Base-by-base conservation (phyloP, 2,797 vertebrate species). In the Zenarchopterus dispar region DNA sequence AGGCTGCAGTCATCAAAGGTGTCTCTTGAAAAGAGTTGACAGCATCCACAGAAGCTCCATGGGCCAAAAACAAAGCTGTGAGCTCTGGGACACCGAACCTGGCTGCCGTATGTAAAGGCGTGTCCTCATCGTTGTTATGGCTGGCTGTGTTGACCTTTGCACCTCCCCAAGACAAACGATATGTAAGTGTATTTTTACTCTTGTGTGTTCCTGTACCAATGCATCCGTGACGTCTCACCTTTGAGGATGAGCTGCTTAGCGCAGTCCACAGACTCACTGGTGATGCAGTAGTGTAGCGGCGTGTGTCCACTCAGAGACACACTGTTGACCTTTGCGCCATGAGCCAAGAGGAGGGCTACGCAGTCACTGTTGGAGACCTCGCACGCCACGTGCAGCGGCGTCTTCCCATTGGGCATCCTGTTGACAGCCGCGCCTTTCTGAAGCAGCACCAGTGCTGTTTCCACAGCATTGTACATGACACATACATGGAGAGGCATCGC, bases 391-490 rank as follows among this genome's bases (percentile, higher is more conserved):
- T 99, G 98, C 73, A 99, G 93, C 0, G 97, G 96, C 0, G 97
- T 96, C 91, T 99, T 99, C 44, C 98, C 98, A 0, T 98, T 99
- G 45, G 98, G 97, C 74, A 92, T 94, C 46, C 83, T 92, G 91
- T 98, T 97, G 85, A 98, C 79, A 0, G 95, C 91, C 0, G 97
- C 96, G 3, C 97, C 94, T 56, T 95, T 91, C 64, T 96, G 84
- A 64, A 99, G 87, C 5, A 99, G 92, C 13, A 95, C 92, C 9
- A 76, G 48, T 1, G 97, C 94, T 0, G 95, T 93, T 73, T 97
- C 96, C 82, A 96, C 65, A 0, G 96, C 93, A 6, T 97, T 95
- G 50, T 96, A 92, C 92, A 97, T 93, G 76, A 96, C 94, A 18
- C 96, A 95, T 4, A 99, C 91, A 16, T 99, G 97, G 51, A 99